Base-by-base conservation (phyloP, 2,797 vertebrate genomes). In the Antrozous pallidus region DNA sequence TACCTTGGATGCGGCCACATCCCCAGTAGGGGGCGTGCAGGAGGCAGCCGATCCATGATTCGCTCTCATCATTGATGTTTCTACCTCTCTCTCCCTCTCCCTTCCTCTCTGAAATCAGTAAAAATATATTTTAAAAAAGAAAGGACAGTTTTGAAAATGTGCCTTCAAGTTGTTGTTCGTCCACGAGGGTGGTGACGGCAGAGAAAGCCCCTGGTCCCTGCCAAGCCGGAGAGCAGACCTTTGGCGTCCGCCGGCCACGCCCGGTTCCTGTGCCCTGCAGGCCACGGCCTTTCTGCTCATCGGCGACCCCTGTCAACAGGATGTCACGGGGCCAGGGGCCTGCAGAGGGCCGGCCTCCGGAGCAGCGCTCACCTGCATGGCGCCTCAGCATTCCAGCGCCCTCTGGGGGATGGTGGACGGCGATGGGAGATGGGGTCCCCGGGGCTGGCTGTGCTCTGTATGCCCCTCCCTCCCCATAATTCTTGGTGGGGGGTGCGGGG, bases 161-260 rank as follows among this genome's bases (percentile, higher is more conserved):
- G 31, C 40, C 11, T 63, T 61, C 13, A 1, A n/a, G n/a, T n/a
- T n/a, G 61, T 36, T 73, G 84, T 90, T 77, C 67, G 75, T 17
- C 47, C 28, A 16, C 5, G 22, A 14, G 26, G 10, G n/a, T 10
- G 5, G 10, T 17, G 42, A 3, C 3, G 24, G 13, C 28, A 69
- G 33, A 31, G 38, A 49, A 54, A 90, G 18, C 4, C 20, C 16
- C 8, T 3, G 18, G 18, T 38, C 88, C 58, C 74, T 42, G 31
- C 22, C 1, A 10, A n/a, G 61, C 33, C 71, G 33, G n/a, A 47
- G 26, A 22, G 42, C 65, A 58, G 33, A 61, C 42, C 86, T 70
- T 51, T 6, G n/a, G 83, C 11, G 20, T 20, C 65, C 12, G 0
- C 10, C 3, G 0, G 51, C n/a, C 20, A 18, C 0, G 2, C 13